These are phyloP conservation scores for Halcyon chelicuti DNA, from an alignment of 2,797 vertebrate species.

Conservation along the genomic window DNA sequence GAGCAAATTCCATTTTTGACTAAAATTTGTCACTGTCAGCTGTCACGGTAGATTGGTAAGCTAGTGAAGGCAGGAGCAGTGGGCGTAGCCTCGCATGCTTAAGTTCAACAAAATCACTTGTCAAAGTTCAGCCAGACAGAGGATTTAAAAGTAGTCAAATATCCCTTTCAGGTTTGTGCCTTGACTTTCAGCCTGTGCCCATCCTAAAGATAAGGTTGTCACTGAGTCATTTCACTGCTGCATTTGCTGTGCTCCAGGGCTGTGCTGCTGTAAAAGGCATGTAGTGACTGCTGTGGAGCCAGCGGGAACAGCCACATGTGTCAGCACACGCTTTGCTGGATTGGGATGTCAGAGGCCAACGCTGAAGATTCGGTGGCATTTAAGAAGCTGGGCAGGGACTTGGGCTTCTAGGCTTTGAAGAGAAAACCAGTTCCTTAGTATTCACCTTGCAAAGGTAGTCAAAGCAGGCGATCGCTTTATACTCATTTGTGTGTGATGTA, in stretches of 20 bases:
- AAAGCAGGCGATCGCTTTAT: background rate
- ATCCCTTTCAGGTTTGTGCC: background rate
- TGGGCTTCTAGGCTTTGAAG: background rate
- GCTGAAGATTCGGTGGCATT: background rate
- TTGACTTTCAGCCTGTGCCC: fast-evolving
- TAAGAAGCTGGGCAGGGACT: background rate
- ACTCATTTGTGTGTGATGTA: background rate
- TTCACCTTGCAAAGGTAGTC: background rate
- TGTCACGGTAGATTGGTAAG: fast-evolving
- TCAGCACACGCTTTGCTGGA: fast-evolving
- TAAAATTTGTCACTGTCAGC: background rate
- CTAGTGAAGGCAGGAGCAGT: background rate
- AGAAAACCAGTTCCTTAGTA: background rate
- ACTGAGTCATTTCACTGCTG: fast-evolving
- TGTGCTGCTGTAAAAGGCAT: fast-evolving
- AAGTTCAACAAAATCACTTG: background rate
- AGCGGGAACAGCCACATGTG: background rate
- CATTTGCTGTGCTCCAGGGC: background rate
- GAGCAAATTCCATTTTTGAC: background rate
- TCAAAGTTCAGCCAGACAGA: background rate
- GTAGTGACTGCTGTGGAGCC: background rate
- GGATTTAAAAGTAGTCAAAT: background rate
- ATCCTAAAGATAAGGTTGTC: background rate
- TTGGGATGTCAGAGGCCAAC: background rate
- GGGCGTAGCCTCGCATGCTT: fast-evolving